Percentiles rank a stretch among this genome's conserved stretches.
Evolutionary conservation across 2,113 vertebrate genomes (phyloP).

Genomic region (Ranitomeya imitator): DNA sequence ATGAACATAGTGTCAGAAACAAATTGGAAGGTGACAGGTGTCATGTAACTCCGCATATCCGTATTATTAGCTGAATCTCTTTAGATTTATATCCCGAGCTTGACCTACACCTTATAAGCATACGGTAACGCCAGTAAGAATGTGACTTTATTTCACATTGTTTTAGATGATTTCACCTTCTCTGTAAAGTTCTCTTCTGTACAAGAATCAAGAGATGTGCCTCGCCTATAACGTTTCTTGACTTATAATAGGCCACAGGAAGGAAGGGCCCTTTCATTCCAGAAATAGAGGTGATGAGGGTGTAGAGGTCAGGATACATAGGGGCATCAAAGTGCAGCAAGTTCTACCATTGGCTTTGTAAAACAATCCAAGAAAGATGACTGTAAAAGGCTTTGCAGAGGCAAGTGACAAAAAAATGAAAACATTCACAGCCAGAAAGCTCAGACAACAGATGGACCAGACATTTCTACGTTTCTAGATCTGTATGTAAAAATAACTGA

Average conservation of each 20-base stretch:
- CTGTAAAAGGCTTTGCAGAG: conserved; percentile 24
- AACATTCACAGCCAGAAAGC: not conserved
- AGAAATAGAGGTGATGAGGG: conserved; percentile 22
- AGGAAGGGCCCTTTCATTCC: conserved; percentile 19
- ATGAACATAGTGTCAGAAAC: not conserved
- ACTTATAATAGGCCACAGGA: conserved; percentile 15
- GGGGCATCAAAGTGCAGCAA: not conserved
- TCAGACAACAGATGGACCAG: conserved; percentile 25
- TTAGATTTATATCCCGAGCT: not conserved
- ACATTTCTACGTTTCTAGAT: not conserved
- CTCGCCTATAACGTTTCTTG: not conserved
- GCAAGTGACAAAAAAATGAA: conserved; percentile 25
- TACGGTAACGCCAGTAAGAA: not conserved
- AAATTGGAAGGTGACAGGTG: not conserved
- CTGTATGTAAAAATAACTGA: conserved; percentile 9
- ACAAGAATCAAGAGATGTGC: not conserved
- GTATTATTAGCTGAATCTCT: not conserved
- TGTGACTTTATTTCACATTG: not conserved
- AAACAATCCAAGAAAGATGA: not conserved
- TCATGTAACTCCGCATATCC: not conserved
- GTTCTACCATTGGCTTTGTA: not conserved
- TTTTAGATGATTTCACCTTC: conserved; percentile 2
- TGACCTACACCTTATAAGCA: not conserved
- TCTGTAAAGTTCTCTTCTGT: not conserved
- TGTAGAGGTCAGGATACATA: not conserved